These are phyloP conservation scores for Saccopteryx bilineata DNA, from an alignment of 2,113 vertebrate species.

Conservation along the genomic window DNA sequence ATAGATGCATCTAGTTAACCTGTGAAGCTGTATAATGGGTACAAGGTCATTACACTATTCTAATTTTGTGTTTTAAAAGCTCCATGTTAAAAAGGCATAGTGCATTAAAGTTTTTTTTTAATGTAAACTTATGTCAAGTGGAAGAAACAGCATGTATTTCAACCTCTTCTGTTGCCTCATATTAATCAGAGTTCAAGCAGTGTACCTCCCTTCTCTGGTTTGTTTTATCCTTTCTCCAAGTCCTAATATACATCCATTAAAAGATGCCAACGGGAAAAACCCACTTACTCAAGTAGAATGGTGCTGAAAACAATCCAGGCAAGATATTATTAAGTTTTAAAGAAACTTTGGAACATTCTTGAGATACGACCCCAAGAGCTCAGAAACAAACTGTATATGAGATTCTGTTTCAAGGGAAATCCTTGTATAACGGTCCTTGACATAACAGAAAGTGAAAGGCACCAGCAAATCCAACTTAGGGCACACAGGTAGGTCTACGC, in stretches of 20 bases:
- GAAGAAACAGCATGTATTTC: background rate
- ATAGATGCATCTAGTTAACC: background rate
- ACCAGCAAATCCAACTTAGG: background rate
- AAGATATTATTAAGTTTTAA: constrained; percentile 32
- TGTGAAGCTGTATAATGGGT: background rate
- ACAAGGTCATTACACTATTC: background rate
- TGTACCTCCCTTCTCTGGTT: background rate
- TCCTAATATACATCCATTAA: background rate
- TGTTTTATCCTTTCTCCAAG: background rate
- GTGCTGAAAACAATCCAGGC: constrained; percentile 36
- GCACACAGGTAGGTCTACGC: accelerated
- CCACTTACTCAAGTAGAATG: background rate
- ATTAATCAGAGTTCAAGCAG: background rate
- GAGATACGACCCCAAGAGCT: background rate
- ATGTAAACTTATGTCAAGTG: background rate
- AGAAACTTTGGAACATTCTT: background rate
- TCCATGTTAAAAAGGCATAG: background rate
- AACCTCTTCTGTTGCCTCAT: constrained; percentile 8
- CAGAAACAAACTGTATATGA: background rate
- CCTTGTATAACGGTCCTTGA: background rate
- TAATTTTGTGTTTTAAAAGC: background rate
- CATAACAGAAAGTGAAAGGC: background rate
- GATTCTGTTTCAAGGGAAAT: background rate
- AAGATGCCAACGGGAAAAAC: background rate
- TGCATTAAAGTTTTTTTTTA: background rate